Conservation (phyloP, 2,113 vertebrate species). For the Cheirogaleus medius region DNA sequence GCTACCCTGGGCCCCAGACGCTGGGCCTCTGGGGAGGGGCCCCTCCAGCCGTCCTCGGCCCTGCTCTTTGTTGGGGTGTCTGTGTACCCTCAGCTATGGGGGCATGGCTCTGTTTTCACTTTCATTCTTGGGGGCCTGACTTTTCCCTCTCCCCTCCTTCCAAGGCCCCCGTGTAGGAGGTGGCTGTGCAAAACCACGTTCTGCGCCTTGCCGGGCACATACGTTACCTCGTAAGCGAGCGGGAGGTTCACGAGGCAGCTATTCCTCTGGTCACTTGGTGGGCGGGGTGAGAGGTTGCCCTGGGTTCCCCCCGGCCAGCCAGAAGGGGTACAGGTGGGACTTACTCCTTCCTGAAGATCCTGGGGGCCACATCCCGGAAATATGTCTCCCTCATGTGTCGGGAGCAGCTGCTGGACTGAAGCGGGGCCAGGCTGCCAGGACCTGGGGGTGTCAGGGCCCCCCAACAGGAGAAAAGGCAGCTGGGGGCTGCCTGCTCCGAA, state of each 20-base stretch:
- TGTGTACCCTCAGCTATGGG: accelerated
- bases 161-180: neutral
- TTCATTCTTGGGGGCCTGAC: neutral
- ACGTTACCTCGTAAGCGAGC: accelerated
- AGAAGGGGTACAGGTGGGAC: too few species aligned
- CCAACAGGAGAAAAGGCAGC: neutral
- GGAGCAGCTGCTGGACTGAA: accelerated
- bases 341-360: neutral
- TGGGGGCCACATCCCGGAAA: neutral
- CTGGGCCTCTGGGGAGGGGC: accelerated
- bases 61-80: too few species aligned
- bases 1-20: neutral
- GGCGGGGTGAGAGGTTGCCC: accelerated
- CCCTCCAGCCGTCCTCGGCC: accelerated
- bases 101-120: neutral
- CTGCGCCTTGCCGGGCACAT: neutral
- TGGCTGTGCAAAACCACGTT: accelerated
- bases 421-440: accelerated
- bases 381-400: accelerated
- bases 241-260: neutral
- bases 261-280: too few species aligned
- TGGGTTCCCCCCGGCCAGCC: too few species aligned
- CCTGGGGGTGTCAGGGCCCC: accelerated
- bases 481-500: neutral
- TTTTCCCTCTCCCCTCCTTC: too few species aligned